These are phyloP conservation scores for Picathartes gymnocephalus DNA, from an alignment of 2,113 vertebrate species.

Conservation along the genomic window DNA sequence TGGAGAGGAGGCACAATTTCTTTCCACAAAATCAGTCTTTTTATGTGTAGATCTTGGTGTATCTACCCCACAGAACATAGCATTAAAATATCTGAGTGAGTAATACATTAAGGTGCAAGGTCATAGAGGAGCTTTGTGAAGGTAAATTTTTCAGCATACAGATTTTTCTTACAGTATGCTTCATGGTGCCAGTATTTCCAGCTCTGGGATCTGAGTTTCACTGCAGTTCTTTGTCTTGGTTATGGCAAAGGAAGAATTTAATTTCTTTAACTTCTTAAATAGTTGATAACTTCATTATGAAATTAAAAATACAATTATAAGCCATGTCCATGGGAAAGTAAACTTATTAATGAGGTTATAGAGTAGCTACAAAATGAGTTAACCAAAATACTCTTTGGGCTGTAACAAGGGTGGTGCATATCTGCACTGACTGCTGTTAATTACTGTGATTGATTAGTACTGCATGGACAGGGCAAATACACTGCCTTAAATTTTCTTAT, in stretches of 20 bases:
- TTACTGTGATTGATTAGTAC: not conserved
- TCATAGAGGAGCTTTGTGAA: not conserved
- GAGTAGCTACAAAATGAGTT: not conserved
- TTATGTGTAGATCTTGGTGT: not conserved
- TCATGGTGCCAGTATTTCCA: not conserved
- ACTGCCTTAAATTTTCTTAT: not conserved
- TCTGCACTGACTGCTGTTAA: not conserved
- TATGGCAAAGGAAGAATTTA: not conserved
- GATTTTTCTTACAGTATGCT: not conserved
- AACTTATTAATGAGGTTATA: not conserved
- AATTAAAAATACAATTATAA: conserved; percentile 11
- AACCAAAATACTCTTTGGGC: not conserved
- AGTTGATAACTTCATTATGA: not conserved
- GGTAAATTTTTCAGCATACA: not conserved
- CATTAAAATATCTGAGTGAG: not conserved
- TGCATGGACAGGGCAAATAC: not conserved
- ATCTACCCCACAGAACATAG: not conserved
- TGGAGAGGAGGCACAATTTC: not conserved
- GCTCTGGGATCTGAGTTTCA: not conserved
- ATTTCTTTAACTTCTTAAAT: not conserved
- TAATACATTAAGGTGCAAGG: rapidly evolving
- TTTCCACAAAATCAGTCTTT: not conserved
- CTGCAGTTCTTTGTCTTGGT: not conserved
- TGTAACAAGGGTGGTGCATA: not conserved
- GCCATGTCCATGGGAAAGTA: not conserved